Base-by-base conservation (phyloP, 1,140 invertebrate genomes). In the Hyphantria cunea region DNA sequence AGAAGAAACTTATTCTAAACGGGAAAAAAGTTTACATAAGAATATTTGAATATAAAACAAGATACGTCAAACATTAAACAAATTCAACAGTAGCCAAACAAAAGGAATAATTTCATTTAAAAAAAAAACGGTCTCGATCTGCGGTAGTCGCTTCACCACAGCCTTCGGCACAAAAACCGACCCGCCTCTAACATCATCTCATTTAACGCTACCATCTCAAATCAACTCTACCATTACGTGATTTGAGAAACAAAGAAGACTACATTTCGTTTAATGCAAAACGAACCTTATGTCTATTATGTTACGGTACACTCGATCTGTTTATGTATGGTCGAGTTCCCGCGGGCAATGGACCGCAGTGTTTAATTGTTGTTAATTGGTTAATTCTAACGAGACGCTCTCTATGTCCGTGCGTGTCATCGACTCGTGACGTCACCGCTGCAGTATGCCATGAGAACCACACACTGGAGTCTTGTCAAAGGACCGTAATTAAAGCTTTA, bases 351-450 rank as follows among this genome's bases (percentile, higher is more conserved):
- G 55, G 63, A 45, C 65, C 60, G 55, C 69, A 54, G 44, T 63
- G 58, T 49, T 66, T 84, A 83, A 85, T 83, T 83, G 76, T 73
- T 80, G 80, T 83, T 85, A 85, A 85, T 85, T 70, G 82, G 76
- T 78, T 85, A 82, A 85, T 85, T 80, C 76, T 83, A 70, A 82
- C 70, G 70, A 76, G 78, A 60, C 63, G 67, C 39, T 34, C 66
- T 73, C 70, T 68, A 64, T 51, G 65, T 45, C 25, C 41, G 54
- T 47, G 62, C 49, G 14, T 64, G 56, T 60, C 51, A 58, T 56
- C 66, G 33, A 25, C 12, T 41, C 12, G 34, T 25, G 13, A 41
- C 15, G 31, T 32, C 32, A 51, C 32, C 0, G 9, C 49, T 17
- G 12, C 2, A 51, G 11, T 17, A 34, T 37, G 49, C 13, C 25